phyloP scores from a whole-genome alignment of 2,113 vertebrate species.

The human (Homo sapiens) region GRCh38 chr12:81843001-81843500 shows the following conservation, averaged over 20 bases:
- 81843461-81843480: background rate
- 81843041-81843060: background rate
- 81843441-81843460: background rate
- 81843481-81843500: background rate
- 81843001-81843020: background rate
- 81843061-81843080: conserved; percentile 31
- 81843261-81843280: background rate
- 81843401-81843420: background rate
- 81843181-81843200: background rate
- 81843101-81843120: background rate
- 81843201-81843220: background rate
- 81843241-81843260: conserved; percentile 22
- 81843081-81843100: background rate
- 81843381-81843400: background rate
- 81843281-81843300: background rate
- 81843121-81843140: background rate
- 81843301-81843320: background rate
- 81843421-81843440: background rate
- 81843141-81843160: background rate
- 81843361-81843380: background rate
- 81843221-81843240: background rate
- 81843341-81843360: background rate
- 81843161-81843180: background rate
- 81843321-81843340: background rate
- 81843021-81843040: conserved; percentile 33